Evolutionary conservation across 2,113 vertebrate species (phyloP).

Genomic region (Perca fluviatilis): DNA sequence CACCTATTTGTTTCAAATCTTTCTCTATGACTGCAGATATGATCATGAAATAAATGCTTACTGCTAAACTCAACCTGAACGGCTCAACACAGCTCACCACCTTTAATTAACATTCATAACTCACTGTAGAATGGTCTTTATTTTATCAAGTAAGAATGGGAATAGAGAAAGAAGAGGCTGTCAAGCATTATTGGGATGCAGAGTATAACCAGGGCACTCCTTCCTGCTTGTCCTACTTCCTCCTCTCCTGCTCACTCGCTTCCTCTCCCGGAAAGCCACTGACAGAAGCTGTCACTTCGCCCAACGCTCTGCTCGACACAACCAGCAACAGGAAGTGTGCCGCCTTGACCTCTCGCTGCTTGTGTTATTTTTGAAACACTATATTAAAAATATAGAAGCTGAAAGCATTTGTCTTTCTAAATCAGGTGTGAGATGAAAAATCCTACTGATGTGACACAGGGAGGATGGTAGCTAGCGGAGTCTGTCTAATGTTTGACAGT

Average conservation of each 20-base stretch:
- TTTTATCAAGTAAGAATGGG: slow-evolving; percentile 18
- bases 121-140: slow-evolving; percentile 5
- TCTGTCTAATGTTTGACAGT: background rate
- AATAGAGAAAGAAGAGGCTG: slow-evolving; percentile 42
- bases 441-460: slow-evolving; percentile 23
- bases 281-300: slow-evolving; percentile 69
- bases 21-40: background rate
- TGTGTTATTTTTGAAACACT: slow-evolving; percentile 53
- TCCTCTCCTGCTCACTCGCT: slow-evolving; percentile 29
- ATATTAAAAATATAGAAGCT: slow-evolving; percentile 40
- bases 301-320: slow-evolving; percentile 41
- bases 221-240: slow-evolving; percentile 39
- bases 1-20: background rate
- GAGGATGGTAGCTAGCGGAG: slow-evolving; percentile 3
- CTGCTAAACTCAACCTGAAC: slow-evolving; percentile 1
- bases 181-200: slow-evolving; percentile 35
- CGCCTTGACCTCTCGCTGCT: slow-evolving; percentile 43
- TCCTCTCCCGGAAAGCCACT: slow-evolving; percentile 51
- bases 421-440: slow-evolving; percentile 17
- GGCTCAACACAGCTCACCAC: background rate
- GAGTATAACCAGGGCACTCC: slow-evolving; percentile 19
- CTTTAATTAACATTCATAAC: background rate
- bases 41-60: background rate
- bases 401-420: slow-evolving; percentile 50
- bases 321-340: slow-evolving; percentile 55